Base-by-base conservation (phyloP, 2,888 invertebrate species). In the Octonoba sinensis region DNA sequence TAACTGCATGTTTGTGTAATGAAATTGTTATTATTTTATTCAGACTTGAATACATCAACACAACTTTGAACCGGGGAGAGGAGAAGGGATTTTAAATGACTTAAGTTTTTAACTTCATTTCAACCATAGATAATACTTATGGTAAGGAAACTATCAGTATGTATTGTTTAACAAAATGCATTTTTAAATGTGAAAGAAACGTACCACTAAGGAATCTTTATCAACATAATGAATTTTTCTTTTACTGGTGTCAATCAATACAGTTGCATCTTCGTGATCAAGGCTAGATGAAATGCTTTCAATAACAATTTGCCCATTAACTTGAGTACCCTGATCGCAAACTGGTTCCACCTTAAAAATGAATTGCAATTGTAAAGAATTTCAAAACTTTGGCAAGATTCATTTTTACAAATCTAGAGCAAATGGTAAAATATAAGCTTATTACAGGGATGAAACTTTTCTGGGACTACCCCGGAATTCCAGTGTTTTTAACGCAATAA, bases 181-280 rank as follows among this genome's bases (percentile, higher is more conserved):
- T 1, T 8, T 6, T 8, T 8, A 36, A 36, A 36, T 11, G 36
- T 36, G 6, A 11, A 36, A 46, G 8, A 64, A 65, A n/a, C 73
- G 62, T 62, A 83, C 79, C 70, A 79, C 77, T 62, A 79, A 49
- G 3, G 79, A 36, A 56, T 83, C 79, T 56, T 79, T 83, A 36
- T 83, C 83, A 46, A 79, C 36, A 54, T 75, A 83, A 62, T 83
- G 83, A 59, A 83, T 81, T 56, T 81, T 83, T 44, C 79, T 74
- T 27, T 83, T 83, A 11, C 64, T 46, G 36, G 74, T 71, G 75
- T 83, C 79, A 67, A 83, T 83, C 49, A 83, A 54, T 13, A 75
- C 75, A 47, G 79, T 70, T 18, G 71, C 66, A 66, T 70, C 60
- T 59, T 77, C 73, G 24, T 56, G 62, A 22, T 18, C 22, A 47